Evolutionary conservation across 2,113 vertebrate species (phyloP).

Genomic region (Oplegnathus fasciatus): DNA sequence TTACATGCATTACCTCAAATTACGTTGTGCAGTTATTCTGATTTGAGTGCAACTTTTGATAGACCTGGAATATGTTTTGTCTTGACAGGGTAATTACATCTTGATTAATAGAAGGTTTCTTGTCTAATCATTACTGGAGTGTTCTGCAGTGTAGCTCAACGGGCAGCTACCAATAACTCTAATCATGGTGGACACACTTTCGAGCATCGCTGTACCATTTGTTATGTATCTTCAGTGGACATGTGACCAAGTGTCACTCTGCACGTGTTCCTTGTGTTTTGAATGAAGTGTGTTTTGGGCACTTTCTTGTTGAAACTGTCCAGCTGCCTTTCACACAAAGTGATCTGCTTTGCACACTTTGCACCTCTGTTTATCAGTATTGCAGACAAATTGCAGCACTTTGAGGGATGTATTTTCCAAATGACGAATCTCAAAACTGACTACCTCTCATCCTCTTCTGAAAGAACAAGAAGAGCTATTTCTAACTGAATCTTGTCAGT

Average conservation of each 20-base stretch:
- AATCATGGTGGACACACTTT: not conserved
- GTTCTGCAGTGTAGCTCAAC: not conserved
- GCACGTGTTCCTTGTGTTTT: not conserved
- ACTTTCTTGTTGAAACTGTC: no score
- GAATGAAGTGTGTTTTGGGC: not conserved
- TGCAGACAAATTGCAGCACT: not conserved
- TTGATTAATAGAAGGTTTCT: not conserved
- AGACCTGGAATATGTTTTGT: not conserved
- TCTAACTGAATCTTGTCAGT: not conserved
- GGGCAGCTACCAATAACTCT: not conserved
- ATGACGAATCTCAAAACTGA: not conserved
- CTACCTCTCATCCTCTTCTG: not conserved
- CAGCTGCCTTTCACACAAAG: not conserved
- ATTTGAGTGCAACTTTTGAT: conserved; percentile 5
- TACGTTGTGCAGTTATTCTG: not conserved
- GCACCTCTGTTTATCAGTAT: not conserved
- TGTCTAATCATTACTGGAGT: not conserved
- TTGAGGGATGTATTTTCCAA: not conserved
- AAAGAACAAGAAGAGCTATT: not conserved
- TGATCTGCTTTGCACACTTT: not conserved
- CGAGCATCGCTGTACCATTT: not conserved
- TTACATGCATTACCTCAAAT: conserved; percentile 11
- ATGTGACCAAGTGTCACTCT: not conserved
- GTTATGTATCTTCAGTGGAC: not conserved
- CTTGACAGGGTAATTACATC: not conserved